Conservation (phyloP, 92 coral and sea anemone species). For the Epizoanthus scotinus region DNA sequence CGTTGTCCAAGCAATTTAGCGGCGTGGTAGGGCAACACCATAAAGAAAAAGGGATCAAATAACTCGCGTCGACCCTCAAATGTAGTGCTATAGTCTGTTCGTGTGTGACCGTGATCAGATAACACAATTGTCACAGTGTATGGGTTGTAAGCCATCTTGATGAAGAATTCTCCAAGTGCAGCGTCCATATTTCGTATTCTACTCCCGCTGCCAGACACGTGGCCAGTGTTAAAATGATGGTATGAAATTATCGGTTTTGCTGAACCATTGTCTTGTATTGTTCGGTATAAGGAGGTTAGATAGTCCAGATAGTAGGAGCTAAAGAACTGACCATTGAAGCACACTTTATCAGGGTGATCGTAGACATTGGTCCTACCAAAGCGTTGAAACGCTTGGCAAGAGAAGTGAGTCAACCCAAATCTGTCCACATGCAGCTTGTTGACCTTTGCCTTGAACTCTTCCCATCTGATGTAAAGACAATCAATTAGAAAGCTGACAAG, state of each 20-base stretch:
- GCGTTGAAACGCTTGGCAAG: constrained; percentile 58
- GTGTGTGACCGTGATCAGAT: constrained; percentile 74
- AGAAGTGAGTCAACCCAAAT: constrained; percentile 61
- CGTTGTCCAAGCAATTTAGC: constrained; percentile 58
- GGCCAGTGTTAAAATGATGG: constrained; percentile 70
- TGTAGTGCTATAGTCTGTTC: constrained; percentile 52
- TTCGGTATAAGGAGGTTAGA: constrained; percentile 26
- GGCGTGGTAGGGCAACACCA: constrained; percentile 61
- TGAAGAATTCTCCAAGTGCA: constrained; percentile 58
- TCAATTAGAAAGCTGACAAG: neutral
- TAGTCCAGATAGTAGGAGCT: constrained; percentile 65
- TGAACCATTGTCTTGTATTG: constrained; percentile 13
- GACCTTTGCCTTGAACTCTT: constrained; percentile 39
- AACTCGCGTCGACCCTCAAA: constrained; percentile 68
- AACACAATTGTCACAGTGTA: constrained; percentile 65
- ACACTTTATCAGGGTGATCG: constrained; percentile 63
- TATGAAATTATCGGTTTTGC: constrained; percentile 49
- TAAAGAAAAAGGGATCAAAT: constrained; percentile 63
- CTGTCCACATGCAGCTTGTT: constrained; percentile 52
- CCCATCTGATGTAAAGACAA: constrained; percentile 48
- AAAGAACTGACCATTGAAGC: constrained; percentile 65
- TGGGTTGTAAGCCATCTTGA: constrained; percentile 50
- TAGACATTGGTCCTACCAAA: constrained; percentile 58
- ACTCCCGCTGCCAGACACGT: constrained; percentile 52
- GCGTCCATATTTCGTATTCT: constrained; percentile 23